These are phyloP conservation scores for Marcusenius ussheri DNA, from an alignment of 2,113 vertebrate species.

Conservation along the genomic window DNA sequence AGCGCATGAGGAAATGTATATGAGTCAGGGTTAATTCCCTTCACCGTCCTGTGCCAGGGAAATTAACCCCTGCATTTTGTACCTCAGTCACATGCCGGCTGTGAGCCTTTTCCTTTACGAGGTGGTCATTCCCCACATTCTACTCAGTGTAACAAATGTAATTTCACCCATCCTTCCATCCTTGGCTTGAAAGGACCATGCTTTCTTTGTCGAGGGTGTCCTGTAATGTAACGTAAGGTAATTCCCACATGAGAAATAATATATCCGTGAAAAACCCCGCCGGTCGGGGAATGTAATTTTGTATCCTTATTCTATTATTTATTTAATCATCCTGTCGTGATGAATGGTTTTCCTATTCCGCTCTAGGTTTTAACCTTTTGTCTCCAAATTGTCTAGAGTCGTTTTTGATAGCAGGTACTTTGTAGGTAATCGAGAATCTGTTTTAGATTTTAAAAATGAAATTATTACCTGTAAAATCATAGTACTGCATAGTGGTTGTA, in stretches of 20 bases:
- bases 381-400: neutral
- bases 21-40: neutral
- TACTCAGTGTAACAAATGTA: slow-evolving; percentile 6
- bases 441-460: neutral
- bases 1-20: neutral
- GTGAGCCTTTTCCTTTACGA: neutral
- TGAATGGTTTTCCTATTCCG: neutral
- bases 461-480: neutral
- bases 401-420: neutral
- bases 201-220: slow-evolving; percentile 2
- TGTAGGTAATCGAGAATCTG: neutral
- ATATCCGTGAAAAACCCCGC: neutral
- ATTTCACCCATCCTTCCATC: slow-evolving; percentile 13
- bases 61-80: neutral
- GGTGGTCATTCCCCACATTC: neutral
- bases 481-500: neutral
- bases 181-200: slow-evolving; percentile 1
- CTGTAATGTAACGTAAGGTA: neutral
- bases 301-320: neutral
- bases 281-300: neutral
- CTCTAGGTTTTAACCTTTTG: neutral
- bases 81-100: slow-evolving; percentile 17
- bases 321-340: neutral
- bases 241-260: neutral
- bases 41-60: neutral